These are phyloP conservation scores for Chaenogobius annularis DNA, from an alignment of 2,113 vertebrate genomes.

Conservation along the genomic window DNA sequence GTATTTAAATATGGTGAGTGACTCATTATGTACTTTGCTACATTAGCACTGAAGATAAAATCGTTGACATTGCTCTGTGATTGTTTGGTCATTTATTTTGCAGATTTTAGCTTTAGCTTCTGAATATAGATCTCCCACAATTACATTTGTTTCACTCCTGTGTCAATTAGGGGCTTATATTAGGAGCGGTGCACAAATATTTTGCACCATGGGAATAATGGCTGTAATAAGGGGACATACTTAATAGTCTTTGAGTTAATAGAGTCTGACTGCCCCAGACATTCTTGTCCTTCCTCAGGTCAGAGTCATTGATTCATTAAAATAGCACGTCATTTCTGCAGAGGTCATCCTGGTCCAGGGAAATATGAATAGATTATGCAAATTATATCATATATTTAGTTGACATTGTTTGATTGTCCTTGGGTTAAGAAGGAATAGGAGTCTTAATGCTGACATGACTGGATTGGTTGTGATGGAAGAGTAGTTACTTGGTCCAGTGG, in stretches of 20 bases:
- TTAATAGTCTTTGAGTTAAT: not conserved
- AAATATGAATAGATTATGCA: constrained; percentile 1
- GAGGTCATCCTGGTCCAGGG: not conserved
- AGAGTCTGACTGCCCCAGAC: not conserved
- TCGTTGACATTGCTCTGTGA: not conserved
- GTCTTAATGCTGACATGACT: not conserved
- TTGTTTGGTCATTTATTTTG: not conserved
- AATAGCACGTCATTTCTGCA: not conserved
- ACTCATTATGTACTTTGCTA: not conserved
- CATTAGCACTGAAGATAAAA: not conserved
- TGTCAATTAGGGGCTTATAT: constrained; percentile 5
- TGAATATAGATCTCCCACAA: constrained; percentile 3
- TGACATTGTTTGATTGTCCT: constrained; percentile 6
- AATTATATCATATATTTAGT: not conserved
- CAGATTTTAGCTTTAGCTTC: not conserved
- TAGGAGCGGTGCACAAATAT: not conserved
- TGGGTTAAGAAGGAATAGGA: not conserved
- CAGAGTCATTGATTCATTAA: constrained; percentile 4
- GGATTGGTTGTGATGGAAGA: not conserved
- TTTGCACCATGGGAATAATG: not conserved
- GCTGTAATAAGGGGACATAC: not conserved
- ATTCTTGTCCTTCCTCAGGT: not conserved
- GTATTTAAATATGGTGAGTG: no score
- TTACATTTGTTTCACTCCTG: not conserved
- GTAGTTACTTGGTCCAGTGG: not conserved